Percentiles rank a stretch among this genome's conserved stretches.
These are phyloP conservation scores for Loripinus fragilis DNA, from an alignment of 2,888 invertebrate species.

Conservation along the genomic window DNA sequence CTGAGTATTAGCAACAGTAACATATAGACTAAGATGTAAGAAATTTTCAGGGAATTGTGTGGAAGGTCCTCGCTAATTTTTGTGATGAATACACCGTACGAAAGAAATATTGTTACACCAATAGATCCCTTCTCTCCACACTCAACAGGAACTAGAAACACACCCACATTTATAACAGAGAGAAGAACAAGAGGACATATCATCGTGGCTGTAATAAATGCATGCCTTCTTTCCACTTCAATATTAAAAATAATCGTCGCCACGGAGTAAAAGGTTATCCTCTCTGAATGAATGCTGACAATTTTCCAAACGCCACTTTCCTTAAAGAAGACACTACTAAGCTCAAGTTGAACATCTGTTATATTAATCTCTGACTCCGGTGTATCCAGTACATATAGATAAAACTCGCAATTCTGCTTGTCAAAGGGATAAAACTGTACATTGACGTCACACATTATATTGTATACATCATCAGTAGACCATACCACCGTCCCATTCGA, in stretches of 20 bases:
- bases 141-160: conserved; percentile 57
- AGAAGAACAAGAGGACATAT: conserved; percentile 50
- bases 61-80: conserved; percentile 51
- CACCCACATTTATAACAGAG: conserved; percentile 50
- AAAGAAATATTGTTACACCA: conserved; percentile 54
- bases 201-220: conserved; percentile 48
- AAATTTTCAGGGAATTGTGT: conserved; percentile 39
- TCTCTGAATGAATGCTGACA: neutral
- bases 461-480: neutral
- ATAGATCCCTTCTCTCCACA: conserved; percentile 58
- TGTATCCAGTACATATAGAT: neutral
- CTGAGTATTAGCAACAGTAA: neutral
- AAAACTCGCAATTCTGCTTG: neutral
- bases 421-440: conserved; percentile 9
- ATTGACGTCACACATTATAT: neutral
- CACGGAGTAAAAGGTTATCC: neutral
- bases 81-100: conserved; percentile 56
- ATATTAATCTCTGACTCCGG: neutral
- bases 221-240: conserved; percentile 40
- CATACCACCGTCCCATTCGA: neutral
- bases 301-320: neutral
- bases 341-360: too few relatives aligned
- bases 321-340: neutral
- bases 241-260: neutral
- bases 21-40: neutral